phyloP scores from a whole-genome alignment of 2,113 vertebrate genomes.

The Semnornis frantzii region DNA sequence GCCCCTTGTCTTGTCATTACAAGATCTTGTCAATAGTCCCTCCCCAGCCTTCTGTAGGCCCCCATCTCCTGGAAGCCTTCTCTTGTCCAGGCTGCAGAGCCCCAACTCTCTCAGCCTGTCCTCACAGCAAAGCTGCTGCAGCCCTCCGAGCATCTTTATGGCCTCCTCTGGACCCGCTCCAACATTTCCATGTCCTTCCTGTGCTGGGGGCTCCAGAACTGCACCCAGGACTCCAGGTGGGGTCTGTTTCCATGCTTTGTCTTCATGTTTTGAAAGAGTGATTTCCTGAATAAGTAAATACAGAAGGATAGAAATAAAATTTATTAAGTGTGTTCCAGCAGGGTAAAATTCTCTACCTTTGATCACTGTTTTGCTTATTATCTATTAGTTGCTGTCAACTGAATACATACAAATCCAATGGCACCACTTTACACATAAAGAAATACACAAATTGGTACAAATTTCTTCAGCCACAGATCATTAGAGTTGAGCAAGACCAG shows the following conservation, averaged over 20 bases:
- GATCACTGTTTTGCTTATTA: neutral
- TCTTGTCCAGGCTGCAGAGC: too few relatives aligned
- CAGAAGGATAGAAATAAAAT: neutral
- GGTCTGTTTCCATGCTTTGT: neutral
- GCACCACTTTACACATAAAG: neutral
- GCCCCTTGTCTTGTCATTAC: too few relatives aligned
- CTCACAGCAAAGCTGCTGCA: too few relatives aligned
- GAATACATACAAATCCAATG: neutral
- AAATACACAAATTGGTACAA: neutral
- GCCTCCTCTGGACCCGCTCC: too few relatives aligned
- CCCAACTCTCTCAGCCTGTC: too few relatives aligned
- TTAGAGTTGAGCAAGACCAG: neutral
- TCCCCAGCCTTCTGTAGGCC: too few relatives aligned
- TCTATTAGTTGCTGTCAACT: neutral
- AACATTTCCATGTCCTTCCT: too few relatives aligned
- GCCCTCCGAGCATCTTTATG: too few relatives aligned
- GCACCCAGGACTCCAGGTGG: too few relatives aligned
- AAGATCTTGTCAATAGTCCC: too few relatives aligned
- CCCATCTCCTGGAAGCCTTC: too few relatives aligned
- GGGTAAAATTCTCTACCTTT: neutral
- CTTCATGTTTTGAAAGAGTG: conserved; percentile 24
- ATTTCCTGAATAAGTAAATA: conserved; percentile 24
- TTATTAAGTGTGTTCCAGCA: neutral
- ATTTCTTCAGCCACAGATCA: neutral
- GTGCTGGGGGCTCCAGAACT: too few relatives aligned